These are phyloP conservation scores for Orthonyx spaldingii DNA, from an alignment of 2,113 vertebrate genomes.

Conservation along the genomic window DNA sequence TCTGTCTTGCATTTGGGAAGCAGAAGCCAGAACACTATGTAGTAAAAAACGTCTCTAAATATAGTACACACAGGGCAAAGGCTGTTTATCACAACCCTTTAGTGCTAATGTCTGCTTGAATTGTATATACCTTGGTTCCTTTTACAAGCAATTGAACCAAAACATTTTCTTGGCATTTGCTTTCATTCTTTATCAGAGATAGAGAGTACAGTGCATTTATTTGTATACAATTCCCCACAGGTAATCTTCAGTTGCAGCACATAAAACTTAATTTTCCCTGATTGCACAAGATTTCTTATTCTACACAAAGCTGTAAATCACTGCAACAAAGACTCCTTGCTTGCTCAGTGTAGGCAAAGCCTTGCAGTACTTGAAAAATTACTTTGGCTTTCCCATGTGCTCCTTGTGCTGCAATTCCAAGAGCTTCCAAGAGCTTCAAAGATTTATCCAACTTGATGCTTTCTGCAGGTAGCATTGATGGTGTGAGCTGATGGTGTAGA, in stretches of 20 bases:
- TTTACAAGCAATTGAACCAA: constrained; percentile 31
- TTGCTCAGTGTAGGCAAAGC: neutral
- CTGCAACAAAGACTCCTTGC: neutral
- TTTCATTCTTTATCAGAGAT: constrained; percentile 34
- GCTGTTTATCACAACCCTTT: constrained; percentile 17
- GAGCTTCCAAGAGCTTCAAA: neutral
- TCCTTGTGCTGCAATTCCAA: neutral
- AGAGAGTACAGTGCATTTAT: constrained; percentile 10
- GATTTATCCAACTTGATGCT: neutral
- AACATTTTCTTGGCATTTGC: constrained; percentile 27
- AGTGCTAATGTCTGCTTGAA: neutral
- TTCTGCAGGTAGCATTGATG: neutral
- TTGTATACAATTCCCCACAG: neutral
- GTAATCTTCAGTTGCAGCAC: constrained; percentile 22
- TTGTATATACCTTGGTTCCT: neutral
- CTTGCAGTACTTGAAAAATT: neutral
- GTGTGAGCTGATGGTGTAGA: neutral
- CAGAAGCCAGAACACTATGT: neutral
- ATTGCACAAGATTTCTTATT: constrained; percentile 39
- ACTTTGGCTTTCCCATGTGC: neutral
- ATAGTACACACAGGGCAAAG: neutral
- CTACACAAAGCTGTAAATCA: constrained; percentile 35
- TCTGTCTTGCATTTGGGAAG: neutral
- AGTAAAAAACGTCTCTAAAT: neutral
- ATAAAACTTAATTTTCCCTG: constrained; percentile 53